A percentile compares a stretch with the other conserved stretches of the same genome.
These are phyloP conservation scores for Chironomus tepperi DNA, from an alignment of 1,140 invertebrate species.

Conservation along the genomic window DNA sequence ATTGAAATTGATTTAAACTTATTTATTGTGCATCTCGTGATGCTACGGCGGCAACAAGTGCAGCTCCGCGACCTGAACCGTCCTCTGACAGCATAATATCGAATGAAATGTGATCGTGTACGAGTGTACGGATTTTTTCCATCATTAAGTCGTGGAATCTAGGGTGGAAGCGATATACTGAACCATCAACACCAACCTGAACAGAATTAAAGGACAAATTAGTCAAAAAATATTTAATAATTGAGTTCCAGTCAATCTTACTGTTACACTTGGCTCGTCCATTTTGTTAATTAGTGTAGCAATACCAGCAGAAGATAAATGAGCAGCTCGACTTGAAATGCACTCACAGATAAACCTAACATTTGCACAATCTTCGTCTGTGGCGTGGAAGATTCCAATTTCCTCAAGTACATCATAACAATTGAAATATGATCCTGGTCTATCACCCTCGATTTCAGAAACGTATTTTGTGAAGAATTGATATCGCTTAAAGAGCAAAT, in stretches of 20 bases:
- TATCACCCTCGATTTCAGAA: conserved; percentile 91
- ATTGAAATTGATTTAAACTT: too few species aligned
- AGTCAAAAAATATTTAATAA: neutral
- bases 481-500: conserved; percentile 57
- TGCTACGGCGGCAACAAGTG: neutral
- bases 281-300: conserved; percentile 78
- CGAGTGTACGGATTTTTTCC: conserved; percentile 77
- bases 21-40: neutral
- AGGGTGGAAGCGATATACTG: conserved; percentile 96
- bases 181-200: conserved; percentile 90
- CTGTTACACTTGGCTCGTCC: conserved; percentile 72
- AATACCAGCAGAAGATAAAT: conserved; percentile 84
- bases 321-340: conserved; percentile 84
- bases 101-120: conserved; percentile 65
- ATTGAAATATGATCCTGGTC: conserved; percentile 66
- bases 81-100: conserved; percentile 97
- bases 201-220: neutral
- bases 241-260: neutral
- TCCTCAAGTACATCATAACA: conserved; percentile 82
- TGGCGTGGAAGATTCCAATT: conserved; percentile 64
- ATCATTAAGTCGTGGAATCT: conserved; percentile 95
- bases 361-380: conserved; percentile 80
- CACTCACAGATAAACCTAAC: conserved; percentile 86
- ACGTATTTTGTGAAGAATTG: conserved; percentile 94
- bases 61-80: conserved; percentile 60